Conservation (phyloP, 1,140 invertebrate species). For the Phortica variegata region DNA sequence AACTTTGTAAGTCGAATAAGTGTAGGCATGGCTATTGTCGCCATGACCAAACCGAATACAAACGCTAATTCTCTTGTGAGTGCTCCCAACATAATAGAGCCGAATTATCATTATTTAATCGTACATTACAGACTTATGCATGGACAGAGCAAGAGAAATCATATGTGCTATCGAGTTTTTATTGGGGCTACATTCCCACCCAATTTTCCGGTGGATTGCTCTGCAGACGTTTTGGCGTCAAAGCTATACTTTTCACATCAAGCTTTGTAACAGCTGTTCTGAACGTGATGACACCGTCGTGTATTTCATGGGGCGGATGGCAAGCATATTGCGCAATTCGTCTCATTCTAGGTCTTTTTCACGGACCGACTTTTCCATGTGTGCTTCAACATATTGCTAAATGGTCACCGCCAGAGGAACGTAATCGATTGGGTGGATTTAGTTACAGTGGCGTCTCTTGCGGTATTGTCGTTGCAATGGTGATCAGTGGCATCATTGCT, state of each 20-base stretch:
- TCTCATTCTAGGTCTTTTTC: constrained; percentile 72
- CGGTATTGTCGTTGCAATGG: constrained; percentile 72
- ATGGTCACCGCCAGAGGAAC: constrained; percentile 61
- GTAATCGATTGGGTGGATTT: constrained; percentile 62
- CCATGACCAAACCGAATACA: constrained; percentile 61
- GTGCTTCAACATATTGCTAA: constrained; percentile 64
- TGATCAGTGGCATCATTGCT: constrained; percentile 67
- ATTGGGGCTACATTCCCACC: constrained; percentile 63
- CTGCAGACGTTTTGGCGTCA: constrained; percentile 66
- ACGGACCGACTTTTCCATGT: constrained; percentile 78
- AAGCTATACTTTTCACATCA: constrained; percentile 63
- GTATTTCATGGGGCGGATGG: constrained; percentile 59
- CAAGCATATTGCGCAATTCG: constrained; percentile 63
- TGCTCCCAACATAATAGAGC: neutral
- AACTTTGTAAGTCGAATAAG: neutral
- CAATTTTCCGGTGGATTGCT: constrained; percentile 69
- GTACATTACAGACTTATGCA: constrained; percentile 43
- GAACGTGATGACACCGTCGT: constrained; percentile 57
- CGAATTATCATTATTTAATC: constrained; percentile 18
- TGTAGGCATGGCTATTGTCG: constrained; percentile 60
- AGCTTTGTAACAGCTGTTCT: constrained; percentile 57
- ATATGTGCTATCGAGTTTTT: constrained; percentile 66
- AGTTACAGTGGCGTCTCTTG: constrained; percentile 68
- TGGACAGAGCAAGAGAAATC: constrained; percentile 60
- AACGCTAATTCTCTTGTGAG: constrained; percentile 10